Conservation (phyloP, 2,113 vertebrate species). For the Turnix velox region DNA sequence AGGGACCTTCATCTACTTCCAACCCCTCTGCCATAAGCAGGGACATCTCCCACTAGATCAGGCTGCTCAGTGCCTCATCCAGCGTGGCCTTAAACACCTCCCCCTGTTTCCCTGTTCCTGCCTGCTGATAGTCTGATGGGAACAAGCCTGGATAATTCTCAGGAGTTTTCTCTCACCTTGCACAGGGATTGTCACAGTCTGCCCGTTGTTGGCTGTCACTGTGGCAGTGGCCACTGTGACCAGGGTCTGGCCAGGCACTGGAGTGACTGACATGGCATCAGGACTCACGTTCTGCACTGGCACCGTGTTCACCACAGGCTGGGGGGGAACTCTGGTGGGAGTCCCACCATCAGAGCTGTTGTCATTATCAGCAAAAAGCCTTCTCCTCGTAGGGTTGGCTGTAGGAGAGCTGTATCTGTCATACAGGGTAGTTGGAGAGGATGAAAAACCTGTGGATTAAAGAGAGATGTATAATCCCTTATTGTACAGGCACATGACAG, state of each 20-base stretch:
- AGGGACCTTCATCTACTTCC: too few relatives aligned
- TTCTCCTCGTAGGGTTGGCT: conserved; percentile 67
- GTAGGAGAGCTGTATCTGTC: conserved; percentile 86
- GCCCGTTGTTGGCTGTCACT: conserved; percentile 83
- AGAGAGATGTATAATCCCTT: background rate
- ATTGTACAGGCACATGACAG: background rate
- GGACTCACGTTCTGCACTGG: conserved; percentile 68
- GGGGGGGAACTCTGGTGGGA: conserved; percentile 43
- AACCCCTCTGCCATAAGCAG: too few relatives aligned
- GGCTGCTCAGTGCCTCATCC: too few relatives aligned
- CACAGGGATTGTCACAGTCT: conserved; percentile 83
- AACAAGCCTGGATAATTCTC: background rate
- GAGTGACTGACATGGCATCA: conserved; percentile 73
- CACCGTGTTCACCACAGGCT: conserved; percentile 69
- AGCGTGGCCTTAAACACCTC: background rate
- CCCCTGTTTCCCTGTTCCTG: background rate
- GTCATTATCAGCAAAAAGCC: conserved; percentile 74
- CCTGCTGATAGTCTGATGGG: accelerated
- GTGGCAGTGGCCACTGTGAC: conserved; percentile 88
- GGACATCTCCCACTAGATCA: too few relatives aligned
- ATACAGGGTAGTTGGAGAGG: conserved; percentile 70
- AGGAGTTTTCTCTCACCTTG: conserved; percentile 70
- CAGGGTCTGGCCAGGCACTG: conserved; percentile 84
- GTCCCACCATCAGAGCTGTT: conserved; percentile 34
- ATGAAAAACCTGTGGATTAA: conserved; percentile 33